Conservation (phyloP, 1,140 invertebrate genomes). For the Condylostylus longicornis region DNA sequence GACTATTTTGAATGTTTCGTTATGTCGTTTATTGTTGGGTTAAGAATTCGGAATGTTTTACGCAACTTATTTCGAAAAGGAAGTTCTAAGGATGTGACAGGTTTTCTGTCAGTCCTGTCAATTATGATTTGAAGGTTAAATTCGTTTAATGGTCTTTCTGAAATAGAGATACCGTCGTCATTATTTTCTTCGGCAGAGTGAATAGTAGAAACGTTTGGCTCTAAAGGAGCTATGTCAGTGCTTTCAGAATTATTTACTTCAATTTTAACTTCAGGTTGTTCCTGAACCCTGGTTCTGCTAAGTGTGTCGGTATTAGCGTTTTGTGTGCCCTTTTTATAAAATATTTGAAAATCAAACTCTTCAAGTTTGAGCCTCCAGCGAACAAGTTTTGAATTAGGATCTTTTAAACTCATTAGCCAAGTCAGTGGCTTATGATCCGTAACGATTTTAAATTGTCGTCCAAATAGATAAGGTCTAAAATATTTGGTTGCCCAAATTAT, state of each 20-base stretch:
- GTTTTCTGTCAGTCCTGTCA: too few species aligned
- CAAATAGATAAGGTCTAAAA: slow-evolving; percentile 35
- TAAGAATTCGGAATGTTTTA: too few species aligned
- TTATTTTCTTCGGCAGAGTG: neutral
- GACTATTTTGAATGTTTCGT: too few species aligned
- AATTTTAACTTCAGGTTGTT: too few species aligned
- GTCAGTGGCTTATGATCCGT: slow-evolving; percentile 37
- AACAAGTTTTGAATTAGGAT: slow-evolving; percentile 29
- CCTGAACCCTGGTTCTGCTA: too few species aligned
- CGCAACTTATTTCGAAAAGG: too few species aligned
- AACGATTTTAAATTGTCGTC: slow-evolving; percentile 33
- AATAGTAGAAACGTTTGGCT: too few species aligned
- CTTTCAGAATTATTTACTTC: too few species aligned
- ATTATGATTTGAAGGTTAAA: too few species aligned
- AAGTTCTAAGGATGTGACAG: too few species aligned
- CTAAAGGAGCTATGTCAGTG: too few species aligned
- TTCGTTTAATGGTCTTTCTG: neutral
- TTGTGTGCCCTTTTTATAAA: slow-evolving; percentile 28
- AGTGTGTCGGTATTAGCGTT: slow-evolving; percentile 24
- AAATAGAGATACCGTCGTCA: neutral
- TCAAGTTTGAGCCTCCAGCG: slow-evolving; percentile 33
- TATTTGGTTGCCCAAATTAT: slow-evolving; percentile 32
- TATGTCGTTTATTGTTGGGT: too few species aligned
- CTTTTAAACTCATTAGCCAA: slow-evolving; percentile 35
- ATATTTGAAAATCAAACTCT: slow-evolving; percentile 32